Percentiles rank a stretch among this genome's conserved stretches.
Evolutionary conservation across 2,113 vertebrate genomes (phyloP).

Genomic region (Atrichornis clamosus): DNA sequence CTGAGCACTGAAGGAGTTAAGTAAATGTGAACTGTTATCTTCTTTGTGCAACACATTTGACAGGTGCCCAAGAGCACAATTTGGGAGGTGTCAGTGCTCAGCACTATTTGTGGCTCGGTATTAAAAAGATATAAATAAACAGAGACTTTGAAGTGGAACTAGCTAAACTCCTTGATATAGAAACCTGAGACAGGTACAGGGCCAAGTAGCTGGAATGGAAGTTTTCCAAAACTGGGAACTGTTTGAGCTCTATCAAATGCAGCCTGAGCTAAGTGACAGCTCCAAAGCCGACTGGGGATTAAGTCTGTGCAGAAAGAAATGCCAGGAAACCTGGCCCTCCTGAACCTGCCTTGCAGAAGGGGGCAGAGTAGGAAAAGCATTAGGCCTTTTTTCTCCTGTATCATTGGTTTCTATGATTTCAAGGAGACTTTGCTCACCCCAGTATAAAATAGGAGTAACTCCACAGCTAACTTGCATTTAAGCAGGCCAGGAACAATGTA

Average conservation of each 20-base stretch:
- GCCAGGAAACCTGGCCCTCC: not conserved
- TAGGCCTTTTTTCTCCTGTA: not conserved
- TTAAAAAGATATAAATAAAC: conserved; percentile 51
- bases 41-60: not conserved
- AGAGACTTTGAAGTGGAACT: conserved; percentile 15
- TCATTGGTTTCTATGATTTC: not conserved
- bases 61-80: not conserved
- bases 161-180: conserved; percentile 7
- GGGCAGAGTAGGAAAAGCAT: not conserved
- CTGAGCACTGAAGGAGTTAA: not conserved
- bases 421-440: not conserved
- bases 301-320: not conserved
- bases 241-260: not conserved
- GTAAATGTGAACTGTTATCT: not conserved
- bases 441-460: not conserved
- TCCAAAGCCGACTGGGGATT: not conserved
- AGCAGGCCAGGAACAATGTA: not conserved
- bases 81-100: not conserved
- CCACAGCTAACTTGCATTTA: not conserved
- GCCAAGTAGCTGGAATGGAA: not conserved
- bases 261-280: not conserved
- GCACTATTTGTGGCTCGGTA: conserved; percentile 25
- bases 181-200: conserved; percentile 20
- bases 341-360: not conserved
- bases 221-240: conserved; percentile 3